Base-by-base conservation (phyloP, 2,888 invertebrate genomes). In the Norana najaformis region DNA sequence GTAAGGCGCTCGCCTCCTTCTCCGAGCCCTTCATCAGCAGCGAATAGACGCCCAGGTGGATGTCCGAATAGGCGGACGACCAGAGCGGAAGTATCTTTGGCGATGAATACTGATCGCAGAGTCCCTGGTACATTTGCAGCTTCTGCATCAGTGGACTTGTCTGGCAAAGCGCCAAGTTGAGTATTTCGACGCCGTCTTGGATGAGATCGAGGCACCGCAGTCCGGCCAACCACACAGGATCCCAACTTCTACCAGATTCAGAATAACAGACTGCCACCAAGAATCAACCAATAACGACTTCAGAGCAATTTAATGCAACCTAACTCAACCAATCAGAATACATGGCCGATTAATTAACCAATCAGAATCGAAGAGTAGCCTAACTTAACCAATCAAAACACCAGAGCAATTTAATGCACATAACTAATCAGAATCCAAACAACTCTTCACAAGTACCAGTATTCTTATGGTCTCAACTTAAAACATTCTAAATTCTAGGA, bases 1-100 rank as follows among this genome's bases (percentile, higher is more conserved):
- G 92, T 14, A 94, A 88, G 11, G 93, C 94, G 23, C 36, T 36
- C 23, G 36, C 36, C 39, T 90, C 88, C 14, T 92, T 91, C 13
- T 92, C 91, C 0, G n/a, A 85, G 35, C 82, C 88, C 88, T 93
- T 93, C 89, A 94, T 92, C 36, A 94, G 92, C 90, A 94, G 92
- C 90, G 93, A 94, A 82, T 94, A 92, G 53, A 94, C 93, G 13
- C 93, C 93, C 88, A 94, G 89, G 88, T 94, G 93, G 82, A 95
- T 91, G 90, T 94, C 94, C 6, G 93, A 90, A 90, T 93, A 94
- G n/a, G 93, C 92, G 20, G 93, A 93, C 2, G 94, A 93, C 91
- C 94, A 93, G 89, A 95, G 92, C 1, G 94, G 92, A 16, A 93
- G 93, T 5, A 91, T 85, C 23, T 91, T 88, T 88, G 91, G 89